A percentile compares a stretch with the other conserved stretches of the same genome.
Conservation (phyloP, 2,113 vertebrate genomes). For the Brachirus orientalis region DNA sequence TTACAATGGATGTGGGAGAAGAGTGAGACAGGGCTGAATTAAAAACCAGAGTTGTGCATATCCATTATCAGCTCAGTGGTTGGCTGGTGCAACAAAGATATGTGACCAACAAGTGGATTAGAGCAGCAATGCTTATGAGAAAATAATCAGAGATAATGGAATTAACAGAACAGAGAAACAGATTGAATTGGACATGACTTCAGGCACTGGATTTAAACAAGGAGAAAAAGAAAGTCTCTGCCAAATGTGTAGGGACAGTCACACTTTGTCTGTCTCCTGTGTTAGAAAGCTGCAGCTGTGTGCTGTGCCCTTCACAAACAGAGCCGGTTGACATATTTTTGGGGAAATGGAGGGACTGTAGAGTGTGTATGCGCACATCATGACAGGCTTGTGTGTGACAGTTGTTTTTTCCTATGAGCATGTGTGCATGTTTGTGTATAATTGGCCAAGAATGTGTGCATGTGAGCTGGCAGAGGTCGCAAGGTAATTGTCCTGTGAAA, state of each 20-base stretch:
- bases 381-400: constrained; percentile 53
- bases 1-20: constrained; percentile 19
- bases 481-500: constrained; percentile 75
- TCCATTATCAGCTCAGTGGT: constrained; percentile 54
- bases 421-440: constrained; percentile 32
- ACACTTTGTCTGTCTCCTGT: constrained; percentile 28
- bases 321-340: constrained; percentile 53
- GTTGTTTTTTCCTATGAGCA: constrained; percentile 51
- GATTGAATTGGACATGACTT: constrained; percentile 55
- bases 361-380: constrained; percentile 37
- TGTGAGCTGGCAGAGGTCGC: constrained; percentile 62
- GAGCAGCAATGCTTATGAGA: constrained; percentile 60
- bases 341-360: constrained; percentile 14
- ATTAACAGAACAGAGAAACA: constrained; percentile 54
- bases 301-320: constrained; percentile 60
- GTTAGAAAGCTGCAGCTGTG: constrained; percentile 50
- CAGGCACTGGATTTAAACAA: constrained; percentile 50
- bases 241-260: constrained; percentile 30
- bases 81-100: constrained; percentile 61
- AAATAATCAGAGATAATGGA: constrained; percentile 72
- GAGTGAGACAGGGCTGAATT: constrained; percentile 37
- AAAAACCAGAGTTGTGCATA: constrained; percentile 39
- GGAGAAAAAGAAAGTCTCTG: constrained; percentile 25
- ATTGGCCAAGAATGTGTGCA: constrained; percentile 49
- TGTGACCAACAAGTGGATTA: constrained; percentile 71